These are phyloP conservation scores for Nymphalis io DNA, from an alignment of 1,140 invertebrate species.

Conservation along the genomic window DNA sequence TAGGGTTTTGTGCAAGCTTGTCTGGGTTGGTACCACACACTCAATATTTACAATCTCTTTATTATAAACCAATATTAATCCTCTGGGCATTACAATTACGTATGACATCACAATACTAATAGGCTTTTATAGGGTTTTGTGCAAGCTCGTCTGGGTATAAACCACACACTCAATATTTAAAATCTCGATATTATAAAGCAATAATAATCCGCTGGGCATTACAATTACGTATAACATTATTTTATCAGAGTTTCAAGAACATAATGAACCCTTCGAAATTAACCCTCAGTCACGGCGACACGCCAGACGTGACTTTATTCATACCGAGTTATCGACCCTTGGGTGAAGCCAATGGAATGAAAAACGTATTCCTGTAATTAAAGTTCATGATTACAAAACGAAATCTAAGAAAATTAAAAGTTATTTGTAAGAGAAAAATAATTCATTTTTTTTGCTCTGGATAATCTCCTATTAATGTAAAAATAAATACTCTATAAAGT, in stretches of 20 bases:
- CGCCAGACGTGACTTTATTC: not conserved
- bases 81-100: not conserved
- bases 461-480: too few species aligned
- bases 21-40: too few species aligned
- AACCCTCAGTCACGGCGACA: not conserved
- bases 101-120: too few species aligned
- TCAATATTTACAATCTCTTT: not conserved
- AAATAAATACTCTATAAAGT: too few species aligned
- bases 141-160: too few species aligned
- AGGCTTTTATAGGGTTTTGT: too few species aligned
- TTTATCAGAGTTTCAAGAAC: not conserved
- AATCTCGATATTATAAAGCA: not conserved
- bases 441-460: too few species aligned
- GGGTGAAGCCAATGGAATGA: not conserved
- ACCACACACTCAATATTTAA: too few species aligned
- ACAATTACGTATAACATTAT: not conserved
- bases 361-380: not conserved
- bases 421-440: not conserved
- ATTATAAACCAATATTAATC: not conserved
- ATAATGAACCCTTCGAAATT: constrained; percentile 2
- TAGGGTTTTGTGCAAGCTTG: too few species aligned
- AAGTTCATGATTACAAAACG: not conserved
- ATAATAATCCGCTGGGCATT: not conserved
- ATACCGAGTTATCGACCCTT: too few species aligned
- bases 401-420: not conserved